phyloP scores from a whole-genome alignment of 2,113 vertebrate species.

The Dissostichus mawsoni region DNA sequence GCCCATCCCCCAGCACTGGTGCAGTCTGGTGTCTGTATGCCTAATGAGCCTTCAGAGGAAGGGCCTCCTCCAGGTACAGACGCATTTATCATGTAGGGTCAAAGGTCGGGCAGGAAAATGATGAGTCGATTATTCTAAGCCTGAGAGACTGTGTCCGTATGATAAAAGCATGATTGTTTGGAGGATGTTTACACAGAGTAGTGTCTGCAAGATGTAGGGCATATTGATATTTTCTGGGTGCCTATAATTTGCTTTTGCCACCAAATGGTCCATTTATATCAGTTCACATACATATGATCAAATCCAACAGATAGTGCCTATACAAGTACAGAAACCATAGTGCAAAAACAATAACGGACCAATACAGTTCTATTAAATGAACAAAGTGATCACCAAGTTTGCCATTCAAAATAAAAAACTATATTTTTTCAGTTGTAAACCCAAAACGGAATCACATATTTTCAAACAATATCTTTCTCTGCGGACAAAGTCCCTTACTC shows the following conservation, averaged over 20 bases:
- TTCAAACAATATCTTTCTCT: not conserved
- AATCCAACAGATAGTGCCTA: not conserved
- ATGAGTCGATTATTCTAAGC: conserved; percentile 68
- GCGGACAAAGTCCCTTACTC: no score
- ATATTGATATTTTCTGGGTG: not conserved
- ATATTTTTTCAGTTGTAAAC: not conserved
- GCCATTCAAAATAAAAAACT: not conserved
- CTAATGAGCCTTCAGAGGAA: conserved; percentile 59
- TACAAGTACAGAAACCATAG: not conserved
- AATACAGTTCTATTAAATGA: not conserved
- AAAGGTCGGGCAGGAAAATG: conserved; percentile 58
- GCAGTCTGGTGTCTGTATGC: conserved; percentile 58
- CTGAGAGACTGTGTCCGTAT: not conserved
- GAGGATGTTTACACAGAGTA: conserved; percentile 1
- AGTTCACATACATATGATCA: not conserved
- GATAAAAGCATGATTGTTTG: conserved; percentile 18
- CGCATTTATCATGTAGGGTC: conserved; percentile 71
- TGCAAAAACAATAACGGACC: not conserved
- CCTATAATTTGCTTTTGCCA: not conserved
- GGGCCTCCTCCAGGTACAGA: conserved; percentile 54
- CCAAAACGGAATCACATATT: not conserved
- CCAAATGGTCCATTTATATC: not conserved
- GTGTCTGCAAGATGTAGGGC: not conserved
- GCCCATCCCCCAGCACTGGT: conserved; percentile 64
- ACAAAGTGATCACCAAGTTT: not conserved